Percentiles rank a stretch among this genome's conserved stretches.
Conservation (phyloP, 2,113 vertebrate species). For the Sinocyclocheilus rhinocerous region DNA sequence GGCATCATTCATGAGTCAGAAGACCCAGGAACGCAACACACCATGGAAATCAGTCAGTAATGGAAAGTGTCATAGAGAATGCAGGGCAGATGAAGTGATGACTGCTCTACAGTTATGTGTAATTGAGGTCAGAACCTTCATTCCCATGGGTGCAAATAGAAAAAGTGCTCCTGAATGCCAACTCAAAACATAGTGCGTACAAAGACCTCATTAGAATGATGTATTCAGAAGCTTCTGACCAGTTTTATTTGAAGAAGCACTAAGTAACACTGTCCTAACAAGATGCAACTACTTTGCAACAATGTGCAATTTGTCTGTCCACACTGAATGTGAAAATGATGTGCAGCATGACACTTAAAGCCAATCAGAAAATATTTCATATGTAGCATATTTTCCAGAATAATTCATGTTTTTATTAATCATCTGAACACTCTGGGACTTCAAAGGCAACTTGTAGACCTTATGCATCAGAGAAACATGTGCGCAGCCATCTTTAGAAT, state of each 20-base stretch:
- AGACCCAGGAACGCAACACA: background rate
- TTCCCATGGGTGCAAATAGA: constrained; percentile 11
- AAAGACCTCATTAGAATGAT: constrained; percentile 1
- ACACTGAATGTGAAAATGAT: no score
- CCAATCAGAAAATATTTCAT: no score
- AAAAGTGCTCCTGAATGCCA: background rate
- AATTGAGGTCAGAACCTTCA: constrained; percentile 54
- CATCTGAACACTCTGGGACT: no score
- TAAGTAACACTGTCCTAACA: background rate
- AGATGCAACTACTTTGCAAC: background rate
- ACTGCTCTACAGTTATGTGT: constrained; percentile 25
- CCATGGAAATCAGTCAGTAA: background rate
- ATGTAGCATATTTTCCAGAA: no score
- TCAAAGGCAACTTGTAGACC: no score
- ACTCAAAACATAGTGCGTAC: background rate
- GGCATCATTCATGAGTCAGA: background rate
- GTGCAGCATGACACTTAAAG: no score
- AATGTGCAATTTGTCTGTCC: background rate
- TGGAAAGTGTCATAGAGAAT: background rate
- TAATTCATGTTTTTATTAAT: no score
- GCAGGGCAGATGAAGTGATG: background rate
- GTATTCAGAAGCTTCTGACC: background rate
- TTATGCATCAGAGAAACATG: no score
- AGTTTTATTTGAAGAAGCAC: background rate
- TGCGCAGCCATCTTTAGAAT: no score